A percentile compares a stretch with the other conserved stretches of the same genome.
Conservation (phyloP, 2,113 vertebrate genomes). For the Neodontobutis hainanensis region DNA sequence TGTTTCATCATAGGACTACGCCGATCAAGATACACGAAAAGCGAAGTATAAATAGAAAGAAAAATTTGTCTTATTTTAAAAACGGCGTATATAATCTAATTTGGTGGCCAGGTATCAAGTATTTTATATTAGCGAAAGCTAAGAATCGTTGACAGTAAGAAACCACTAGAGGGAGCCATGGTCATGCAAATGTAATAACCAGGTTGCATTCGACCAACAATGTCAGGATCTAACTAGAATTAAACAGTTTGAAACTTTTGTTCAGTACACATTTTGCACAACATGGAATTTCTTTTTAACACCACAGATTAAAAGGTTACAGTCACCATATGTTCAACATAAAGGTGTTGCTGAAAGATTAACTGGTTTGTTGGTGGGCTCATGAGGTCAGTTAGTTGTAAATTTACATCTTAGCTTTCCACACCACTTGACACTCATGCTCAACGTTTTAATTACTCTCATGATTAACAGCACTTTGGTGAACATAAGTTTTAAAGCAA, state of each 20-base stretch:
- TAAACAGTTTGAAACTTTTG: background rate
- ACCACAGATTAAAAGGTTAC: background rate
- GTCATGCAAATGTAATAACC: background rate
- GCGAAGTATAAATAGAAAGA: no score
- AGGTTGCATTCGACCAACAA: background rate
- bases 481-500: background rate
- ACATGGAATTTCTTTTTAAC: no score
- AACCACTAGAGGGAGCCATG: constrained; percentile 42
- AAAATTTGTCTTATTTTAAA: no score
- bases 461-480: constrained; percentile 23
- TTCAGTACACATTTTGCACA: no score
- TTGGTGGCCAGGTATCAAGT: no score
- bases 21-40: no score
- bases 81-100: no score
- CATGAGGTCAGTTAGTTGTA: constrained; percentile 3
- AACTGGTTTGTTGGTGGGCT: background rate
- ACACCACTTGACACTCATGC: background rate
- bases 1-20: no score
- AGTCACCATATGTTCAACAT: constrained; percentile 1
- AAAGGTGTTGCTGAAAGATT: background rate
- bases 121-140: background rate
- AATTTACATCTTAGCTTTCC: background rate
- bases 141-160: no score
- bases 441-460: constrained; percentile 4
- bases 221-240: background rate